Evolutionary conservation across 2,797 vertebrate genomes (phyloP).

Genomic region (Arremon aurantiirostris): DNA sequence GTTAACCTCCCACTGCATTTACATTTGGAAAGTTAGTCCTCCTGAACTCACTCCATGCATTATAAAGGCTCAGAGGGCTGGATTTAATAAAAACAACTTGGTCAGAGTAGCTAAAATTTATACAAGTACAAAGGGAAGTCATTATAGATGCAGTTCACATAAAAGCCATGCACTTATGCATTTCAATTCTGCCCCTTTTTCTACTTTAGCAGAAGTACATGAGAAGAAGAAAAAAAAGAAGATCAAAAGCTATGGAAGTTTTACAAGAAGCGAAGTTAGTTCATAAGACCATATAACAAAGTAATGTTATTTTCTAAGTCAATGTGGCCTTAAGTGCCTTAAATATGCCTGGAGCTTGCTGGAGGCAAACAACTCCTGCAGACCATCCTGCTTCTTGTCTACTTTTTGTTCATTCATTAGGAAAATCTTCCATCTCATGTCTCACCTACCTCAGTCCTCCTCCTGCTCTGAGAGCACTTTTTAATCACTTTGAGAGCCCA

Average conservation of each 20-base stretch:
- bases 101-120: constrained; percentile 49
- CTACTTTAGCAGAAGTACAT: constrained; percentile 46
- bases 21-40: constrained; percentile 35
- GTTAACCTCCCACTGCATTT: constrained; percentile 32
- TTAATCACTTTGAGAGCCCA: not conserved
- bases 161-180: constrained; percentile 53
- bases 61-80: not conserved
- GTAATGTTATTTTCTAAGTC: constrained; percentile 54
- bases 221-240: not conserved
- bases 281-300: constrained; percentile 59
- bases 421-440: not conserved
- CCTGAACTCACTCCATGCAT: constrained; percentile 57
- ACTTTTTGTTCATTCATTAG: constrained; percentile 50
- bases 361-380: constrained; percentile 39
- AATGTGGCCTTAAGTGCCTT: constrained; percentile 59
- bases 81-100: constrained; percentile 62
- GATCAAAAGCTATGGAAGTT: constrained; percentile 65
- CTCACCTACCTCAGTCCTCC: not conserved
- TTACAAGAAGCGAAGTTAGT: constrained; percentile 62
- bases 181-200: constrained; percentile 33
- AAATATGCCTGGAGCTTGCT: constrained; percentile 38
- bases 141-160: constrained; percentile 44
- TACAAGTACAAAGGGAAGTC: constrained; percentile 35
- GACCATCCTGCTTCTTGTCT: not conserved
- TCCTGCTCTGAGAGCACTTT: not conserved